phyloP scores from a whole-genome alignment of 2,888 invertebrate genomes.

The Himalopsyche tibetana region DNA sequence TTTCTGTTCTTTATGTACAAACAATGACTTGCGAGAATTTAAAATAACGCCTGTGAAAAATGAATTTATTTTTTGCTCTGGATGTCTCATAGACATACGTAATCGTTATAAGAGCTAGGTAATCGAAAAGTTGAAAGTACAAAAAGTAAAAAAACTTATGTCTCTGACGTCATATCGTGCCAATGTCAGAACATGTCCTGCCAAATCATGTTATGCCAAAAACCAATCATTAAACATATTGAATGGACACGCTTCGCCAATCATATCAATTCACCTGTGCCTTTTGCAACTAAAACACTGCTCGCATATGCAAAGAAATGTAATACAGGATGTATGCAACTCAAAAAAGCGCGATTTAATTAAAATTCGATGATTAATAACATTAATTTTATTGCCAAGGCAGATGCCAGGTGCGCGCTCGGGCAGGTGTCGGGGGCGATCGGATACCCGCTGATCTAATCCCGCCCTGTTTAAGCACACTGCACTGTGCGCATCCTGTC shows the following conservation, averaged over 20 bases:
- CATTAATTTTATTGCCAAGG: constrained; percentile 51
- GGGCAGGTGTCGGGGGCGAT: constrained; percentile 53
- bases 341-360: constrained; percentile 47
- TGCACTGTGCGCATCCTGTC: neutral
- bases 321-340: constrained; percentile 12
- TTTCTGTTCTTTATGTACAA: too few species aligned
- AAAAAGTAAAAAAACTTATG: too few species aligned
- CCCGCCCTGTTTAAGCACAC: neutral
- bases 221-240: neutral
- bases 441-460: constrained; percentile 35
- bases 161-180: too few species aligned
- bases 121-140: too few species aligned
- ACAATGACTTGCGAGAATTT: too few species aligned
- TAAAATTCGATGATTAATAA: constrained; percentile 59
- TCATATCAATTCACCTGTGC: neutral
- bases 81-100: too few species aligned
- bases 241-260: neutral
- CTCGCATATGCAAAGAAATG: neutral
- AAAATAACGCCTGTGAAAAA: too few species aligned
- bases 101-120: too few species aligned
- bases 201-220: neutral
- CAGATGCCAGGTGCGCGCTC: constrained; percentile 43
- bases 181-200: too few species aligned
- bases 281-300: neutral
- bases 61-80: too few species aligned